Evolutionary conservation across 2,797 vertebrate species (phyloP), one percentile per base, ranked within the genome.

Genomic region (Channa striata): DNA sequence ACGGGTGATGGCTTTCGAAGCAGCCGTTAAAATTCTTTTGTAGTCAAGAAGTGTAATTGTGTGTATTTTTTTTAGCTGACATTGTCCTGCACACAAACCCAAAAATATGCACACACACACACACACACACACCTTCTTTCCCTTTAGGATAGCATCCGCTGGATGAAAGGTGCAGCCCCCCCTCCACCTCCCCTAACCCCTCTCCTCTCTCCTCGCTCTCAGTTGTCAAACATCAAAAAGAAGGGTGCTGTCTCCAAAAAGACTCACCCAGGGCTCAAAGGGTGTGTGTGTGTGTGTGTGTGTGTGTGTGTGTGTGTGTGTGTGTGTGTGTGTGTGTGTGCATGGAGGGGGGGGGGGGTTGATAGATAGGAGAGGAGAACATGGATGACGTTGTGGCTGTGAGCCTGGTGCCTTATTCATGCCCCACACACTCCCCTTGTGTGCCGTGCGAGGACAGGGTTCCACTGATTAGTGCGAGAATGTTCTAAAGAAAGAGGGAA

Each of bases 211-310:
- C 44, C 69, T 69, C 82, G 72, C 82, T 57, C 80, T 83, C 77
- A 86, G 80, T 81, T 90, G 88, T 89, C 86, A 89, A 83, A 92
- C 88, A 92, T 93, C 89, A 92, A 93, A 93, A 87, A 89, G 80
- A 85, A 84, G 84, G 72, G 78, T 74, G 78, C 81, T 77, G 75
- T 92, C 88, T 92, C 83, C 78, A 89, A 83, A 91, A 89, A 89
- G 74, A 75, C 78, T 82, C 79, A 84, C 58, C 65, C 71, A 57
- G 71, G 63, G 84, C 84, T 83, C 72, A 34, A 56, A 80, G 70
- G 60, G 59, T 16, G 20, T 11, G 40, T 17, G 16, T 65, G n/a
- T 33, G 0, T 1, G 7, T 30, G 25, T 30, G 25, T 30, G 25
- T 30, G 25, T 30, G 25, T 30, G 25, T 30, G 25, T 30, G 25